Base-by-base conservation (phyloP, 2,888 invertebrate genomes). In the Hanleya hanleyi region DNA sequence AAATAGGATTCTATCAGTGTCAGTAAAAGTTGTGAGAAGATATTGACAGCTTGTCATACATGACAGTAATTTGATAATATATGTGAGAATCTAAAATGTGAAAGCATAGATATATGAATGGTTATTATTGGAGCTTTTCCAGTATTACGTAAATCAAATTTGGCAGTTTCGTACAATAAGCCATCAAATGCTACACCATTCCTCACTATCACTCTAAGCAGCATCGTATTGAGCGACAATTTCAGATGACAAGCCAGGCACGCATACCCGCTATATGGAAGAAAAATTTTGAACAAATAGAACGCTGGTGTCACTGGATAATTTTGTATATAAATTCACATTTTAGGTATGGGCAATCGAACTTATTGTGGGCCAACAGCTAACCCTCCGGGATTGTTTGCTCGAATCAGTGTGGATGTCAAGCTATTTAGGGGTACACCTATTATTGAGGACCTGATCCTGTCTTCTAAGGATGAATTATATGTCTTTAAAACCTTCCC, bases 321-420 rank as follows among this genome's bases (percentile, higher is more conserved):
- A 41, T 9, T 12, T 41, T 18, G 41, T 41, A 41, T 12, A 18
- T 41, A 41, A 12, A 18, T 12, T 41, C 18, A 12, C 41, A 41
- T 57, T 57, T 9, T 15, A 64, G 64, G 64, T 33, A 37, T 36
- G 22, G 37, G 38, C 3, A 15, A 35, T 22, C 64, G 64, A 15
- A 2, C 18, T 9, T 64, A 37, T 35, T 64, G 64, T 64, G 64
- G 64, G 15, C 5, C 2, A 1, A 18, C 18, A 22, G 64, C 64
- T n/a, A 64, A 64, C 35, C 64, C 64, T n/a, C 64, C 64, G 18
- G 64, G 64, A 15, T 15, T 64, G 18, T 64, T 64, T 37, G 33
- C 35, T 12, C 35, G 26, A 18, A 12, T 64, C 15, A 18, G 18
- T 5, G 4, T 64, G 2, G 64, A 64, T 18, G 35, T 15, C 12